Base-by-base conservation (phyloP, 2,113 vertebrate genomes). In the Psammodynastes pulverulentus region DNA sequence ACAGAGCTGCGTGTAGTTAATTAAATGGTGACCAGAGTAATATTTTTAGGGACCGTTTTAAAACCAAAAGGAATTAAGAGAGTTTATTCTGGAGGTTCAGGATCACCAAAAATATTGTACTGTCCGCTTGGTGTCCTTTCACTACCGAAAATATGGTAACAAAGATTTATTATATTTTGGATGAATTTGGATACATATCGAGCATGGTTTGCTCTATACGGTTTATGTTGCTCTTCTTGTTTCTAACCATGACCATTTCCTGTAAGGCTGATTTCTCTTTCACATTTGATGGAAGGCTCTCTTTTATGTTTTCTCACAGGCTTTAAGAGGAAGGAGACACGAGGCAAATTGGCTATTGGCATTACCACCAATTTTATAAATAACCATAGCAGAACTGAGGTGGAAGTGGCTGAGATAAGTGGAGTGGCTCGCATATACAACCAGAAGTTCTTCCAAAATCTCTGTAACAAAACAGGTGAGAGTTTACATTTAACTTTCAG, bases 341-440 rank as follows among this genome's bases (percentile, higher is more conserved):
- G 99, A 17, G 99, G 99, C 15, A 98, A 98, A 93, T 90, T 99
- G 95, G 99, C 99, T 19, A 99, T 99, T 0, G 99, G 99, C 91
- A 98, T 99, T 97, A 99, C 99, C 0, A 98, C 98, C 94, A 99
- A 99, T 97, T 99, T 99, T 29, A 84, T 98, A 94, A 99, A 99
- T 91, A 92, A 95, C 26, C 97, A 97, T 95, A 98, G 98, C 0
- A 96, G 94, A 21, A 98, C 97, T 0, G 99, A 99, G 96, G 97
- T 98, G 21, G 98, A 98, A 90, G 99, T 99, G 84, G 96, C 97
- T 0, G 99, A 99, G 97, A 99, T 99, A 97, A 99, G 99, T 0
- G 99, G 99, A 0, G 99, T 99, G 58, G 99, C 99, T 0, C 98
- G 98, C 1, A 99, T 99, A 96, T 99, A 99, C 97, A 99, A 99